These are phyloP conservation scores for Ctenochaetus hawaiiensis DNA, from an alignment of 2,797 vertebrate species.

Conservation along the genomic window DNA sequence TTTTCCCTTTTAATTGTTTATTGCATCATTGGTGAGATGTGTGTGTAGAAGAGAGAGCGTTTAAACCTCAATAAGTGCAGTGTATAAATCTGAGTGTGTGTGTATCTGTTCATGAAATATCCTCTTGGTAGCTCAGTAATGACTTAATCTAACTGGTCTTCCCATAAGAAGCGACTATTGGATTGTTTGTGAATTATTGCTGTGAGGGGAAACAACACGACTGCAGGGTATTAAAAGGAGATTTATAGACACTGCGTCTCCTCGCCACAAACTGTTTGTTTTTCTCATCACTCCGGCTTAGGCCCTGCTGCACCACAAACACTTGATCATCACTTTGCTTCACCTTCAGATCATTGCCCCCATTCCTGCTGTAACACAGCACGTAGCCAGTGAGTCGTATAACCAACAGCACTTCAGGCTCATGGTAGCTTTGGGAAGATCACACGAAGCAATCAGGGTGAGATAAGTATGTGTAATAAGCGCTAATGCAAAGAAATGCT, in stretches of 20 bases:
- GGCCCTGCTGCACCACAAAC: constrained; percentile 28
- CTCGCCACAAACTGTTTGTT: constrained; percentile 58
- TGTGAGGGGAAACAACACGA: constrained; percentile 49
- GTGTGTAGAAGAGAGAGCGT: constrained; percentile 8
- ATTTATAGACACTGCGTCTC: constrained; percentile 60
- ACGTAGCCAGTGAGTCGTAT: constrained; percentile 20
- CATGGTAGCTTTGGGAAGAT: constrained; percentile 20
- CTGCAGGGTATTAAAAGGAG: constrained; percentile 71
- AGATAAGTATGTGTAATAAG: constrained; percentile 33
- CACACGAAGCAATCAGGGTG: constrained; percentile 28
- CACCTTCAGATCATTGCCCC: constrained; percentile 47
- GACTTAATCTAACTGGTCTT: constrained; percentile 55
- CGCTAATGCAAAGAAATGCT: constrained; percentile 55
- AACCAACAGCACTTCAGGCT: constrained; percentile 14
- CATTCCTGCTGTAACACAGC: constrained; percentile 45
- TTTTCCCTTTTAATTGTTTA: constrained; percentile 17
- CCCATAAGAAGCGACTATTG: constrained; percentile 48
- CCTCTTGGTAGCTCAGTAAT: constrained; percentile 45
- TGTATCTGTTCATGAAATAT: constrained; percentile 31
- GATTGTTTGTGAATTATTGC: constrained; percentile 62
- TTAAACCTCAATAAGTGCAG: constrained; percentile 4
- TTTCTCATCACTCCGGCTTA: constrained; percentile 55
- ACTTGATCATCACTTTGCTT: constrained; percentile 55
- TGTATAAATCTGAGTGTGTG: constrained; percentile 30
- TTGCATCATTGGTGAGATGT: constrained; percentile 1